A percentile compares a stretch with the other conserved stretches of the same genome.
Evolutionary conservation across 2,888 invertebrate species (phyloP).

Genomic region (Euplexia lucipara): DNA sequence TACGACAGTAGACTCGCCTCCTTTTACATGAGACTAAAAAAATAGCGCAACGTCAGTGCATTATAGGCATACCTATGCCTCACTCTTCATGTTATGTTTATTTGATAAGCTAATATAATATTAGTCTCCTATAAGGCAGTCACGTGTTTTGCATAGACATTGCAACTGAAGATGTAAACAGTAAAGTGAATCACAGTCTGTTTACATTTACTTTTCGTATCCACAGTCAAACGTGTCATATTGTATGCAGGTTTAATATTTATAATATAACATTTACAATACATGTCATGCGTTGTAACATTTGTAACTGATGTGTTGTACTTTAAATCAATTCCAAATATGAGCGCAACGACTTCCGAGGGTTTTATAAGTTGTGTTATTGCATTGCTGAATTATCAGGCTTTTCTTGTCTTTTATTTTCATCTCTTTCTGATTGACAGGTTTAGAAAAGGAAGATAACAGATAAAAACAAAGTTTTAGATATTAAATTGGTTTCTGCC

Average conservation of each 20-base stretch:
- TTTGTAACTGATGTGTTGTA: not conserved
- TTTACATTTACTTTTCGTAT: constrained; percentile 35
- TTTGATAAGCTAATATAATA: constrained; percentile 19
- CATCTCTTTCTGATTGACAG: too few species aligned
- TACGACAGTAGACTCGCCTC: too few species aligned
- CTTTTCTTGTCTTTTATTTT: too few species aligned
- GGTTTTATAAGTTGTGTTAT: too few species aligned
- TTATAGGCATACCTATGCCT: too few species aligned
- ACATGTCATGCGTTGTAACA: not conserved
- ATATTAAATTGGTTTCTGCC: too few species aligned
- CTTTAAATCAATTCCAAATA: not conserved
- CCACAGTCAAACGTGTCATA: constrained; percentile 7
- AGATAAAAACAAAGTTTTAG: too few species aligned
- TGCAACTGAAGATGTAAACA: constrained; percentile 38
- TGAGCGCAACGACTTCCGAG: not conserved
- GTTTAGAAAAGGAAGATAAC: too few species aligned
- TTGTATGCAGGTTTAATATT: constrained; percentile 18
- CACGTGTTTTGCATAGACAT: constrained; percentile 28
- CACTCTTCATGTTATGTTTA: too few species aligned
- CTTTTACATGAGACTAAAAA: too few species aligned
- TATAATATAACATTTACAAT: constrained; percentile 4
- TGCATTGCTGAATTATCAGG: too few species aligned
- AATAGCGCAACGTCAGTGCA: too few species aligned
- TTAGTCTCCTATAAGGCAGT: constrained; percentile 25
- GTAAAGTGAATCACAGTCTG: constrained; percentile 37